Evolutionary conservation across 2,113 vertebrate species (phyloP), one percentile per base, ranked within the genome.

Genomic region (Xenus cinereus): DNA sequence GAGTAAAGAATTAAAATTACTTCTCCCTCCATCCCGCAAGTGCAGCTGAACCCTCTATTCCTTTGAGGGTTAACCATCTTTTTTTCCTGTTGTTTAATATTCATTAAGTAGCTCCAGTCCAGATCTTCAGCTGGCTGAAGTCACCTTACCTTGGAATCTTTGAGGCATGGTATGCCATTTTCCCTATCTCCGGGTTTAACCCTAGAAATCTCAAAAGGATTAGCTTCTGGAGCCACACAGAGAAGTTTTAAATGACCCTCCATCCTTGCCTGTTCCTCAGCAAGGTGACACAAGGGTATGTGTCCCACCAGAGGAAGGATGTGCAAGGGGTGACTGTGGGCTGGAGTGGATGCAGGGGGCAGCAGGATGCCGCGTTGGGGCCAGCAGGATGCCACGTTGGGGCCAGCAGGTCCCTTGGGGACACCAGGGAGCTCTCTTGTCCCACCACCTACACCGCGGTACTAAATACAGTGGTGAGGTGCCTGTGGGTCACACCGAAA

Each of bases 21-120:
- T 60, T 13, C 7, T 3, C 5, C 4, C 10, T 12, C 6, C 4
- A 26, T 2, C 5, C 4, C 3, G 2, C 20, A 69, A 45, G 26
- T 46, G 43, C 60, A 85, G 41, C 28, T 87, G 71, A 93, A 67
- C 26, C 20, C 19, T 81, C 74, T 37, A 0, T 90, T 78, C 75
- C 57, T 46, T 5, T 57, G 14, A 78, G 43, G 24, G 75, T 78
- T 81, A 94, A 63, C 46, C 6, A 45, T n/a, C 13, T 62, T 54
- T 89, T 87, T 82, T 35, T 51, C 46, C 35, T 73, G 11, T 35
- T 7, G 9, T 73, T 56, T 80, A 68, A 48, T 66, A 80, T 76
- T 85, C 18, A 60, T 89, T 48, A 62, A 54, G 24, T 71, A 43
- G 45, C 32, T 80, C 22, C 33, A 32, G 18, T 35, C 43, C 18